Evolutionary conservation across 2,113 vertebrate genomes (phyloP), one percentile per base, ranked within the genome.

Genomic region (Thalassoma bifasciatum): DNA sequence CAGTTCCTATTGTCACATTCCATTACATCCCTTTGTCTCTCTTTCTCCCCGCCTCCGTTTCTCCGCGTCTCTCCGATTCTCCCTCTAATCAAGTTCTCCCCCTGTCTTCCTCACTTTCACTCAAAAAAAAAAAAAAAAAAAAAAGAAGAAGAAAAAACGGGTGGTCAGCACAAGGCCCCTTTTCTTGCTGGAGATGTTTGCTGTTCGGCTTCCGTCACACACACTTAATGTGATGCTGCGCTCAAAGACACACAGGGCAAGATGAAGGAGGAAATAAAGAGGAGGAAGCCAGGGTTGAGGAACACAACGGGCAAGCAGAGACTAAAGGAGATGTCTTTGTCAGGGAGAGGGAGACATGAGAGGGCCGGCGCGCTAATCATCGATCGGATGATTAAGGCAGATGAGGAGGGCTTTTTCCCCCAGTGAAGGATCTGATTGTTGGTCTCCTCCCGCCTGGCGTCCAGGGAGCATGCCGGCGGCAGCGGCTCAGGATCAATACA

Each of bases 381-480:
- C 67, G 95, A 97, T 96, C 93, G 94, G 94, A 94, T 96, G 96
- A 97, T 98, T 98, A 98, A 97, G 93, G 94, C 94, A 96, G 96
- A 97, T 96, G 95, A 97, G 96, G 94, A 96, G 89, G 95, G 95
- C 94, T 95, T 95, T 87, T 83, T 95, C 94, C 95, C 93, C 94
- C 95, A 94, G 93, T 94, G 89, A 96, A 95, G 93, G 94, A 93
- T 96, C 94, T 96, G 96, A 96, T 96, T 96, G 95, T 95, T 92
- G 95, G 94, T 96, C 94, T 96, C 92, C 85, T 86, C 83, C 88
- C 37, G 83, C 91, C 90, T 88, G 93, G 92, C 92, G 94, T 94
- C 95, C 95, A 72, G 88, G 86, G 89, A 91, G 82, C 74, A 38
- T 23, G 86, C 82, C 81, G 83, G 86, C 85, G 80, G 90, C 90